A percentile compares a stretch with the other conserved stretches of the same genome.
These are phyloP conservation scores for Heliocidaris tuberculata DNA, from an alignment of 35 echinoderm and acorn worm species.

Conservation along the genomic window DNA sequence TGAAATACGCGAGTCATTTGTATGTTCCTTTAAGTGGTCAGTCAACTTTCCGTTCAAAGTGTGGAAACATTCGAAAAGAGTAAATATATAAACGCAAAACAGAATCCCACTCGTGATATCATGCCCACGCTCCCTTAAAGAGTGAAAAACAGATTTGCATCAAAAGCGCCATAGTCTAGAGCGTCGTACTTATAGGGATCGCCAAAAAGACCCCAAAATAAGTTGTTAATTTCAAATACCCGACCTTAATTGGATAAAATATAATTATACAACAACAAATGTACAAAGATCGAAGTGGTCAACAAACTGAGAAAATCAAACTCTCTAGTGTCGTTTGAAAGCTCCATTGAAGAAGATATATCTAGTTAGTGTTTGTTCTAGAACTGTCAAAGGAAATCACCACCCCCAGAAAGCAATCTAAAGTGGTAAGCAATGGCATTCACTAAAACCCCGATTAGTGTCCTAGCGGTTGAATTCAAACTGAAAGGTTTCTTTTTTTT, in stretches of 20 bases:
- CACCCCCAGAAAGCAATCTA: not conserved
- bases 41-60: no score
- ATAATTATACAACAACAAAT: not conserved
- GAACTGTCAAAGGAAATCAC: not conserved
- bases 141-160: no score
- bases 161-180: no score
- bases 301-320: not conserved
- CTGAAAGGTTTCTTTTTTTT: not conserved
- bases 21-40: not conserved
- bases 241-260: not conserved
- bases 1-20: not conserved
- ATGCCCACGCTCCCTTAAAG: not conserved
- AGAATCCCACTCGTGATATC: not conserved
- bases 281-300: not conserved
- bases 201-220: not conserved
- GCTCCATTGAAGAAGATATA: not conserved
- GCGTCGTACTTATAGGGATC: no score
- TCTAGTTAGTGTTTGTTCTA: conserved; percentile 13
- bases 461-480: not conserved
- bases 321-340: not conserved
- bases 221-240: not conserved
- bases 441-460: not conserved
- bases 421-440: not conserved
- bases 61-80: no score
- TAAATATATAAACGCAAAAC: not conserved